Conservation (phyloP, 2,113 vertebrate genomes). For the Rostratula benghalensis region DNA sequence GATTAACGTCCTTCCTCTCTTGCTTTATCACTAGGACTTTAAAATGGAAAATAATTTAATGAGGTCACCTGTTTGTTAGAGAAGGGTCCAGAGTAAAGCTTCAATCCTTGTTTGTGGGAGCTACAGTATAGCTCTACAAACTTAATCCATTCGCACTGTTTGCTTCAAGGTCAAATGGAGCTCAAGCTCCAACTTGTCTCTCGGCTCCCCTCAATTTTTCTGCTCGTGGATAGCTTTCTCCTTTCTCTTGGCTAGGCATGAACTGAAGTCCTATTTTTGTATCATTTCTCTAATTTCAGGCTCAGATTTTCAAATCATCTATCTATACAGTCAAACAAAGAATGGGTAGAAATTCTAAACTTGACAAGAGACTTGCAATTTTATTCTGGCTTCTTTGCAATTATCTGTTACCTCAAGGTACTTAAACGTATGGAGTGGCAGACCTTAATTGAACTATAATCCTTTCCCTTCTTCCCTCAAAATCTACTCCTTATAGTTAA, state of each 20-base stretch:
- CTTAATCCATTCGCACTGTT: not conserved
- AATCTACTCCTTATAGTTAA: not conserved
- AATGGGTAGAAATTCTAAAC: not conserved
- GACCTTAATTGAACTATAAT: not conserved
- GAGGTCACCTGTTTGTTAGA: not conserved
- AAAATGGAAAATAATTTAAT: not conserved
- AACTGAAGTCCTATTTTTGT: not conserved
- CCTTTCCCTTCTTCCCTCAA: not conserved
- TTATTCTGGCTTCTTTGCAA: not conserved
- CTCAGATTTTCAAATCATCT: not conserved
- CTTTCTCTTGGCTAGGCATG: not conserved
- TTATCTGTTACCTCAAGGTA: not conserved
- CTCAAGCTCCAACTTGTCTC: accelerated
- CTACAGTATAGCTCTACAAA: not conserved
- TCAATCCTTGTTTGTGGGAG: not conserved
- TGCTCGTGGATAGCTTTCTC: not conserved
- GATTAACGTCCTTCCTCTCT: not conserved
- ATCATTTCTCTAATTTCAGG: not conserved
- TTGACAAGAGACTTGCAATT: not conserved
- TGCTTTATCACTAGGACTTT: not conserved
- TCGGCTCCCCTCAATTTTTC: not conserved
- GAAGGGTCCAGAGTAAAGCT: not conserved
- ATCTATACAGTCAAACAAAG: not conserved
- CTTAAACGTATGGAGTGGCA: not conserved
- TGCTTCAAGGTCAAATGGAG: not conserved